Conservation (phyloP, 2,888 invertebrate species). For the Serrognathus titanus region DNA sequence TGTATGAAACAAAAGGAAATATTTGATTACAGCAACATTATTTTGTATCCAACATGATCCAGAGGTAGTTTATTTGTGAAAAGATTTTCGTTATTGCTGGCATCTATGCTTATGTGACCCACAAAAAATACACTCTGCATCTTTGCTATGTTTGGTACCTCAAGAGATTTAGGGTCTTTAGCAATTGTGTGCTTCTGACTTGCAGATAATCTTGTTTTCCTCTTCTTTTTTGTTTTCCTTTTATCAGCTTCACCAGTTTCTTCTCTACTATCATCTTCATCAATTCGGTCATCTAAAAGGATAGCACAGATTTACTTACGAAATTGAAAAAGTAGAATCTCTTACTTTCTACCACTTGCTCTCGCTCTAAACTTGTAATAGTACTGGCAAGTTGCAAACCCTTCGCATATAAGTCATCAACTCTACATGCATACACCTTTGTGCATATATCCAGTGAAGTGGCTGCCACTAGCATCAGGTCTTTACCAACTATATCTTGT, state of each 20-base stretch:
- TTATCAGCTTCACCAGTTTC: background rate
- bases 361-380: background rate
- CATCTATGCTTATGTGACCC: slow-evolving; percentile 5
- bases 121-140: slow-evolving; percentile 1
- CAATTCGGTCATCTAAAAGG: background rate
- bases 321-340: background rate
- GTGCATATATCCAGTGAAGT: slow-evolving; percentile 12
- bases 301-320: background rate
- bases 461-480: slow-evolving; percentile 9
- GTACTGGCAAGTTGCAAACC: slow-evolving; percentile 7
- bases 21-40: background rate
- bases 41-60: slow-evolving; percentile 4
- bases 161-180: background rate
- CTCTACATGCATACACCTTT: slow-evolving; percentile 14
- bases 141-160: too few relatives aligned
- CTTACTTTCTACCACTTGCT: background rate
- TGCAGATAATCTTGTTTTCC: background rate
- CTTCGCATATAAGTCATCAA: slow-evolving; percentile 12
- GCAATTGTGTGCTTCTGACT: background rate
- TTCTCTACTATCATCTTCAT: background rate
- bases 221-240: slow-evolving; percentile 7
- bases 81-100: slow-evolving; percentile 8
- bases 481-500: slow-evolving; percentile 4
- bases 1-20: background rate
- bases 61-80: slow-evolving; percentile 10